phyloP scores from a whole-genome alignment of 2,113 vertebrate genomes.

The Epinephelus moara region DNA sequence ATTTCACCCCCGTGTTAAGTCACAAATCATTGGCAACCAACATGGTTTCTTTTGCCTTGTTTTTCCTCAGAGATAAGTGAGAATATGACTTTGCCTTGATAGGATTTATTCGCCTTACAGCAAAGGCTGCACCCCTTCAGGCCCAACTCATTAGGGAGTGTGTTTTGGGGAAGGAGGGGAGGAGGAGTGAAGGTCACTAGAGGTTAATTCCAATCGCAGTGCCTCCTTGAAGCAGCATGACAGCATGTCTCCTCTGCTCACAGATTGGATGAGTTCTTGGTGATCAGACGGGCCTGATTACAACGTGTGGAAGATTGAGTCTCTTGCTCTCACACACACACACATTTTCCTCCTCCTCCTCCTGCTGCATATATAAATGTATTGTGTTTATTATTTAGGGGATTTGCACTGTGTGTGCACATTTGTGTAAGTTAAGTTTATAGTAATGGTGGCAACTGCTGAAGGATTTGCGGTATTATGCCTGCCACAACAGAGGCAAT shows the following conservation, averaged over 20 bases:
- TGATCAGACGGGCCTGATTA: constrained; percentile 65
- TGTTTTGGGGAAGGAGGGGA: constrained; percentile 66
- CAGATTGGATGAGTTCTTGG: constrained; percentile 73
- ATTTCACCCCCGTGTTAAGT: constrained; percentile 59
- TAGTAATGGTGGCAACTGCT: constrained; percentile 21
- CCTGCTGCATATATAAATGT: constrained; percentile 9
- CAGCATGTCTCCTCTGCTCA: constrained; percentile 79
- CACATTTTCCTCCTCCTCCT: background rate
- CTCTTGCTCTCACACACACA: background rate
- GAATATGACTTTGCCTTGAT: constrained; percentile 70
- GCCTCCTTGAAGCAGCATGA: constrained; percentile 76
- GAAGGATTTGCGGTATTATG: constrained; percentile 53
- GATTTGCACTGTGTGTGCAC: background rate
- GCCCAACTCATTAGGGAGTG: constrained; percentile 77
- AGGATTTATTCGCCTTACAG: constrained; percentile 67
- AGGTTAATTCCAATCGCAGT: constrained; percentile 82
- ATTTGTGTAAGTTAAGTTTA: constrained; percentile 13
- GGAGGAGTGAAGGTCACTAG: constrained; percentile 71
- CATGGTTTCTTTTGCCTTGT: constrained; percentile 40
- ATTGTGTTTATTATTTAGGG: background rate
- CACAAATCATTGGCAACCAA: constrained; percentile 70
- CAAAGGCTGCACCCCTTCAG: constrained; percentile 61
- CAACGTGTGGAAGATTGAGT: constrained; percentile 67
- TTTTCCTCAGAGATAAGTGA: constrained; percentile 67
- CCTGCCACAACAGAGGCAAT: constrained; percentile 54